phyloP scores from a whole-genome alignment of 2,113 vertebrate genomes.

The Onychostruthus taczanowskii region DNA sequence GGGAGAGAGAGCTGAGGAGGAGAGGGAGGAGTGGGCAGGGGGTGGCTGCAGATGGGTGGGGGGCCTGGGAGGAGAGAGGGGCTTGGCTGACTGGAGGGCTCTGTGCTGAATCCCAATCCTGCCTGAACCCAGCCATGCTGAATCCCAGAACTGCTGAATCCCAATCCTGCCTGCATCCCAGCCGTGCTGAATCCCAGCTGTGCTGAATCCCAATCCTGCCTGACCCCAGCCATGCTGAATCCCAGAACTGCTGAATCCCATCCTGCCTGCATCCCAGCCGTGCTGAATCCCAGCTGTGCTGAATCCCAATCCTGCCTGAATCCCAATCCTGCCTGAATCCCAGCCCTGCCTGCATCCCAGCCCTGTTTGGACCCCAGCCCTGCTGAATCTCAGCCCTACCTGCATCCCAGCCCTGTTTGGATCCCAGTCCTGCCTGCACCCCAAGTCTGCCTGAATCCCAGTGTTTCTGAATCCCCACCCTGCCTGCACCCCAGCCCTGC shows the following conservation, averaged over 20 bases:
- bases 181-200: background rate
- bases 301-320: background rate
- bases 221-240: background rate
- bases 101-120: background rate
- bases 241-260: background rate
- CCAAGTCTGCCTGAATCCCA: background rate
- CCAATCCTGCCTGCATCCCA: background rate
- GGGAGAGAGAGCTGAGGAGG: background rate
- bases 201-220: background rate
- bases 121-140: background rate
- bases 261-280: background rate
- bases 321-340: background rate
- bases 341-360: background rate
- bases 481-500: background rate
- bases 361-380: accelerated
- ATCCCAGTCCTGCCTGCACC: background rate
- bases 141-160: background rate
- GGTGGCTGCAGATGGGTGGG: background rate
- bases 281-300: background rate
- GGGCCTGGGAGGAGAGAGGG: background rate
- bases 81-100: background rate
- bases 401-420: background rate
- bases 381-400: background rate
- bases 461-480: background rate
- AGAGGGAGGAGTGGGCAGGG: background rate